phyloP scores from a whole-genome alignment of 2,797 vertebrate species.

The Chiroxiphia lanceolata region DNA sequence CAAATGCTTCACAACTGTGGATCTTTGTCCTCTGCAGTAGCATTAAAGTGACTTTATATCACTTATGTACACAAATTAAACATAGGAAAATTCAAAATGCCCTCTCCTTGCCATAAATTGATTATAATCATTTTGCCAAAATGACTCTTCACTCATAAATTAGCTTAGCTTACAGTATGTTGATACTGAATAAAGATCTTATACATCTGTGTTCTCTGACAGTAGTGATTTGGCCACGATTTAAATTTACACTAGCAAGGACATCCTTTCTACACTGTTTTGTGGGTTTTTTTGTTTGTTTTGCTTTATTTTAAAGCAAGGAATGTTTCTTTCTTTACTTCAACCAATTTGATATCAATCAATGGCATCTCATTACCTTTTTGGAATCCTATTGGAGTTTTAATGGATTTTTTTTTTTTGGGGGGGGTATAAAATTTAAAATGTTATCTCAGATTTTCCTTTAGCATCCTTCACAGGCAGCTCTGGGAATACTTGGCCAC shows the following conservation, averaged over 20 bases:
- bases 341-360: neutral
- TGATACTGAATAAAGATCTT: neutral
- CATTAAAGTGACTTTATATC: neutral
- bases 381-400: neutral
- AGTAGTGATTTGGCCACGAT: neutral
- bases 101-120: neutral
- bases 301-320: neutral
- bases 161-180: neutral
- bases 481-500: neutral
- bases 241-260: neutral
- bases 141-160: neutral
- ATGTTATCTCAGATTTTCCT: neutral
- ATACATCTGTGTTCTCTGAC: neutral
- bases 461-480: neutral
- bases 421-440: neutral
- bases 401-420: neutral
- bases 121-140: constrained; percentile 1
- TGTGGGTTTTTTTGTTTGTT: neutral
- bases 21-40: neutral
- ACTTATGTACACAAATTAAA: neutral
- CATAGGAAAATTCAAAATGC: constrained; percentile 4
- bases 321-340: neutral
- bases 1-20: neutral
- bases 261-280: neutral
- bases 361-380: neutral